Evolutionary conservation across 1,140 invertebrate species (phyloP), one percentile per base, ranked within the genome.

Genomic region (Epicauta chinensis): DNA sequence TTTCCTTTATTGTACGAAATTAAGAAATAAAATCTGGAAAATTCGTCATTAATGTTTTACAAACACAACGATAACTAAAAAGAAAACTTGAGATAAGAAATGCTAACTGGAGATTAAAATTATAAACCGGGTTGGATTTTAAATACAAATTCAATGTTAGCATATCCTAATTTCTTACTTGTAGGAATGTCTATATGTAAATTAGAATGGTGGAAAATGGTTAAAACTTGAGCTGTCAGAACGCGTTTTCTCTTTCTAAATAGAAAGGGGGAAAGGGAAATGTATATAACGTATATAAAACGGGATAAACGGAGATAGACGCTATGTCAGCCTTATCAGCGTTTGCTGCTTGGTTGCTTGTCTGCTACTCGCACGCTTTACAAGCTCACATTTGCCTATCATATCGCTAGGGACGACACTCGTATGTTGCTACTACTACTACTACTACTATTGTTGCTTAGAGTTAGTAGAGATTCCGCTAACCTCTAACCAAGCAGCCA

Each of bases 381-480:
- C 47, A 54, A 51, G 43, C 47, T 47, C 51, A 49, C 47, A 58
- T 58, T 58, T 54, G 38, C 56, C 56, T 54, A 58, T 58, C 56
- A 51, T 51, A 47, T 29, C 51, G 36, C 51, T 47, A 43, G 45
- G 49, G 45, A 61, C 53, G 45, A 44, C 43, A 46, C 51, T 42
- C 29, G 40, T 43, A 51, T 44, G 32, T 11, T 23, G n/a, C n/a
- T n/a, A n/a, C n/a, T n/a, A n/a, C n/a, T n/a, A n/a, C n/a, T n/a
- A n/a, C n/a, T n/a, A n/a, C n/a, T n/a, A n/a, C n/a, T n/a, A n/a
- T n/a, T n/a, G n/a, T n/a, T n/a, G 23, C 23, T 23, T 23, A 23
- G 23, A 23, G 23, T 23, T 23, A 5, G 23, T 23, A 23, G 7
- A 23, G 23, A 23, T 23, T 23, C 23, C 23, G 4, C 7, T 23